Evolutionary conservation across 1,140 invertebrate species (phyloP).

Genomic region (Hyles euphorbiae): DNA sequence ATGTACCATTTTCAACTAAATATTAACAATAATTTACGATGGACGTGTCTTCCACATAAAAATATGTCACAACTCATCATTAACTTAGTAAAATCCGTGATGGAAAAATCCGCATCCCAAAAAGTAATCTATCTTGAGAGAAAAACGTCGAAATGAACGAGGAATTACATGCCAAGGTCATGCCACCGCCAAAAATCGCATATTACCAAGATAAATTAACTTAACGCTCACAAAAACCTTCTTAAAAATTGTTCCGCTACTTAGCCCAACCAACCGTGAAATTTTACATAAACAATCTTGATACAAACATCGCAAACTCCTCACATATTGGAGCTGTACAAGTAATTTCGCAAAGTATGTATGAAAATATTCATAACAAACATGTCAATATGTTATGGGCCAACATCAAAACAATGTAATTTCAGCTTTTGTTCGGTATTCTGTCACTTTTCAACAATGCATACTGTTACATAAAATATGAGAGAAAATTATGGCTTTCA

Average conservation of each 20-base stretch:
- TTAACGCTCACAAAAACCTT: neutral
- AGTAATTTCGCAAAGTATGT: no score
- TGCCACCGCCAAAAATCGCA: neutral
- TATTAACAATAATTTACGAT: no score
- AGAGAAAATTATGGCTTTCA: neutral
- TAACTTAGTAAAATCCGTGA: neutral
- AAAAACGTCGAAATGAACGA: conserved; percentile 4
- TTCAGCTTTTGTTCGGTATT: no score
- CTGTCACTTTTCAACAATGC: no score
- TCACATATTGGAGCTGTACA: no score
- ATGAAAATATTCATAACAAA: no score
- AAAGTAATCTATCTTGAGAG: neutral
- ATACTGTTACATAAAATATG: neutral
- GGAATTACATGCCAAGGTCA: conserved; percentile 3
- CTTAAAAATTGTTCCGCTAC: neutral
- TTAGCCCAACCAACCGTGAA: neutral
- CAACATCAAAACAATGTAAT: no score
- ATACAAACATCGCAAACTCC: no score
- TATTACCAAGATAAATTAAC: conserved; percentile 3
- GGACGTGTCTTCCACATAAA: no score
- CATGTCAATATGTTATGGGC: no score
- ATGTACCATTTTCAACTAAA: no score
- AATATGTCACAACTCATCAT: neutral
- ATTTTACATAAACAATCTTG: no score
- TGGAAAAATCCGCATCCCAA: neutral